phyloP scores from a whole-genome alignment of 2,797 vertebrate species.

The Eremophila alpestris region DNA sequence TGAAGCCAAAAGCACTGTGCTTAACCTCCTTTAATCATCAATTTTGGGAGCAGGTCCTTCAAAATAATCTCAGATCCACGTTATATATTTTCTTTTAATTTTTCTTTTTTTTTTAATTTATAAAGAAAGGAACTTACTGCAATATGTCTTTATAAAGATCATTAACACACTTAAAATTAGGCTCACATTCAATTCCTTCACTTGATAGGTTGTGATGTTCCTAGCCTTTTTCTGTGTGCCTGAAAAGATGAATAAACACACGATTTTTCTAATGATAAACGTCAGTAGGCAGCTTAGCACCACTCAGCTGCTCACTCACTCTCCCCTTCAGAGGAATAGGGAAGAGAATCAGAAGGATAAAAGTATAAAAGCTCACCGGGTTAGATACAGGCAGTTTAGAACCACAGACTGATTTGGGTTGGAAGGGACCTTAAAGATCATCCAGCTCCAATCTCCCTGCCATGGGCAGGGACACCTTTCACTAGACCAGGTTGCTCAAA shows the following conservation, averaged over 20 bases:
- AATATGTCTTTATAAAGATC: background rate
- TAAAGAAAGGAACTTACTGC: background rate
- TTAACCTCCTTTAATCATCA: conserved; percentile 22
- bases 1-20: background rate
- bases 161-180: background rate
- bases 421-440: background rate
- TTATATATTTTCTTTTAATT: background rate
- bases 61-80: background rate
- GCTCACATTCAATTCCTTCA: background rate
- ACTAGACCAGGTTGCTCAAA: background rate
- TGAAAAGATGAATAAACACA: background rate
- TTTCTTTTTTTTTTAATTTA: background rate
- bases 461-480: background rate
- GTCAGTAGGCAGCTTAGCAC: background rate
- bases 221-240: background rate
- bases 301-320: background rate
- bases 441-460: background rate
- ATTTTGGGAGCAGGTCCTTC: background rate
- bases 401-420: background rate
- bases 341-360: background rate
- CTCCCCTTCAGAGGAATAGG: background rate
- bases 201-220: background rate
- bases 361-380: background rate
- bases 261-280: background rate
- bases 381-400: background rate